phyloP scores from a whole-genome alignment of 1,140 invertebrate genomes.

The Caenorhabditis brenneri region DNA sequence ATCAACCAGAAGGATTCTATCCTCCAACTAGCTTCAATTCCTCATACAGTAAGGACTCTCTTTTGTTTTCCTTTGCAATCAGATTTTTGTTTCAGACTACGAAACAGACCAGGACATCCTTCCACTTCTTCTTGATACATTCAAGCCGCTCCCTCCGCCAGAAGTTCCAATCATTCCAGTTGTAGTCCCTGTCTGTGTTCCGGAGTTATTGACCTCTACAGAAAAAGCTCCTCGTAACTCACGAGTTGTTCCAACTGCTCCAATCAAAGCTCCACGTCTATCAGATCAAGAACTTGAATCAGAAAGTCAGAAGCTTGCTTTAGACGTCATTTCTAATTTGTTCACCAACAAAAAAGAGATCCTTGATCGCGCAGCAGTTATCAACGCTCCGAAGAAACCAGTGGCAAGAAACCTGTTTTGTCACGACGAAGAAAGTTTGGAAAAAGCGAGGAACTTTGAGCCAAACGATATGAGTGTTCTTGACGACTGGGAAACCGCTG shows the following conservation, averaged over 20 bases:
- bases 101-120: neutral
- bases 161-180: neutral
- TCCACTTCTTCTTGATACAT: constrained; percentile 3
- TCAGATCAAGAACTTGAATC: constrained; percentile 24
- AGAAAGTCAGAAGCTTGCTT: constrained; percentile 5
- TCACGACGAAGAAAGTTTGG: neutral
- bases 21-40: neutral
- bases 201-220: neutral
- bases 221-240: neutral
- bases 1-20: neutral
- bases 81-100: neutral
- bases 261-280: neutral
- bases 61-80: neutral
- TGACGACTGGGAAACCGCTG: constrained; percentile 3
- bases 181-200: neutral
- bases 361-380: neutral
- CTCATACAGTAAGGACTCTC: neutral
- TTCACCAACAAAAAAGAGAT: constrained; percentile 24
- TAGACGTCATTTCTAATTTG: neutral
- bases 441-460: neutral
- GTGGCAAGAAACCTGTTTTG: constrained; percentile 21
- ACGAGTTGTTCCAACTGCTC: neutral
- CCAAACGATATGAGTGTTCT: neutral
- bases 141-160: neutral
- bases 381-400: constrained; percentile 11